These are phyloP conservation scores for Emydura subglobosa DNA, from an alignment of 2,113 vertebrate genomes.

Conservation along the genomic window DNA sequence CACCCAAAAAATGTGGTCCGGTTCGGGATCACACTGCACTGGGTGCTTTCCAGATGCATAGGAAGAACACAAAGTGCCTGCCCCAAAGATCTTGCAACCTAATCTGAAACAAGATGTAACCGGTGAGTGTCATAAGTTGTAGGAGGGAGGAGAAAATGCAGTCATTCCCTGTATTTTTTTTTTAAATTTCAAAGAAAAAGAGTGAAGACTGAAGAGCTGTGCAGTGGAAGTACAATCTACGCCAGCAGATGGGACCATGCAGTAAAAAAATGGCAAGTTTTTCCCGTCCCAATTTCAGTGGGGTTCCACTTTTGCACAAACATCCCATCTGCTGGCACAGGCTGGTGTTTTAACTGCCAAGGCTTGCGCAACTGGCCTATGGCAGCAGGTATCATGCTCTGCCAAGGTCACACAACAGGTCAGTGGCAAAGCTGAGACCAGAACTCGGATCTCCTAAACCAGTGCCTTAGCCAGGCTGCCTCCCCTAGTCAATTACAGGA, in stretches of 20 bases:
- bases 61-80: background rate
- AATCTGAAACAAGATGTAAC: background rate
- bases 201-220: background rate
- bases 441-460: background rate
- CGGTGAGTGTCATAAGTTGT: too few relatives aligned
- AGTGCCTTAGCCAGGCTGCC: too few relatives aligned
- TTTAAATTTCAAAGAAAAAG: too few relatives aligned
- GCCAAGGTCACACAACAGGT: background rate
- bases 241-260: background rate
- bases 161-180: background rate
- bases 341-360: background rate
- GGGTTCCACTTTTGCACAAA: background rate
- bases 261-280: background rate
- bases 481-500: background rate
- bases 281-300: accelerated
- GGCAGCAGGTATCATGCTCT: background rate
- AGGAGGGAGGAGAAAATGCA: background rate
- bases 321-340: background rate
- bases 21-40: background rate
- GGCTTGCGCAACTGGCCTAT: background rate
- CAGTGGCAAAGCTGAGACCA: background rate
- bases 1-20: background rate
- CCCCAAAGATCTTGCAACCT: background rate
- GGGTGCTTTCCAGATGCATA: background rate
- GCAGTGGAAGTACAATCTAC: background rate